A percentile compares a stretch with the other conserved stretches of the same genome.
phyloP scores from a whole-genome alignment of 1,140 invertebrate genomes.

The Aphidius gifuensis region DNA sequence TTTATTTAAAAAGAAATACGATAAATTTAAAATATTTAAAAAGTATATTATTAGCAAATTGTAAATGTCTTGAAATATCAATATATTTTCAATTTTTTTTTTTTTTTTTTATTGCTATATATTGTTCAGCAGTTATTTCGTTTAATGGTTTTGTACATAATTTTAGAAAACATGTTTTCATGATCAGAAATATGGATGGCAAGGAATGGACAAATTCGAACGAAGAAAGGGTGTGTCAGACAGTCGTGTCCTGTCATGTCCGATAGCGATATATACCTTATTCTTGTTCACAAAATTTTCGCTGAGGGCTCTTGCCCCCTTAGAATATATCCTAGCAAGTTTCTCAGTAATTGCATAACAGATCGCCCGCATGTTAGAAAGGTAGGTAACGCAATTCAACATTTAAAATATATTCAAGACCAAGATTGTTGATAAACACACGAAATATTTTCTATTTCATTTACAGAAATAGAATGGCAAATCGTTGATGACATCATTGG shows the following conservation, averaged over 20 bases:
- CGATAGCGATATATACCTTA: constrained; percentile 49
- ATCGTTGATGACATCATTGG: too few relatives aligned
- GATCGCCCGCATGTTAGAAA: constrained; percentile 49
- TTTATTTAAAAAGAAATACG: too few relatives aligned
- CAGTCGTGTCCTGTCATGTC: constrained; percentile 55
- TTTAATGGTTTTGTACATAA: not conserved
- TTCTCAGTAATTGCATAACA: constrained; percentile 54
- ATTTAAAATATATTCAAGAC: not conserved
- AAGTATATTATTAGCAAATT: too few relatives aligned
- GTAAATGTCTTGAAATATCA: not conserved
- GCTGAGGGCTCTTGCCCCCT: constrained; percentile 37
- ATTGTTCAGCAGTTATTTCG: too few relatives aligned
- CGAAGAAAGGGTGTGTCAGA: constrained; percentile 57
- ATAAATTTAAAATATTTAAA: too few relatives aligned
- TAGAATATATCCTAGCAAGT: constrained; percentile 41
- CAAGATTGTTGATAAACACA: not conserved
- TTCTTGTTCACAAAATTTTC: not conserved
- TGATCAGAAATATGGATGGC: not conserved
- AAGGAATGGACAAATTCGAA: constrained; percentile 45
- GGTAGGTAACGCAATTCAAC: constrained; percentile 18
- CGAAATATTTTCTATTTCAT: too few relatives aligned
- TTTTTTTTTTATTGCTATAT: too few relatives aligned
- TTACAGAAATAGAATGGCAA: too few relatives aligned
- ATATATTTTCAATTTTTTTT: not conserved
- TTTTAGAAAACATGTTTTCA: not conserved